Evolutionary conservation across 64 coral and sea anemone species (phyloP).

Genomic region (Anthopleura sola): DNA sequence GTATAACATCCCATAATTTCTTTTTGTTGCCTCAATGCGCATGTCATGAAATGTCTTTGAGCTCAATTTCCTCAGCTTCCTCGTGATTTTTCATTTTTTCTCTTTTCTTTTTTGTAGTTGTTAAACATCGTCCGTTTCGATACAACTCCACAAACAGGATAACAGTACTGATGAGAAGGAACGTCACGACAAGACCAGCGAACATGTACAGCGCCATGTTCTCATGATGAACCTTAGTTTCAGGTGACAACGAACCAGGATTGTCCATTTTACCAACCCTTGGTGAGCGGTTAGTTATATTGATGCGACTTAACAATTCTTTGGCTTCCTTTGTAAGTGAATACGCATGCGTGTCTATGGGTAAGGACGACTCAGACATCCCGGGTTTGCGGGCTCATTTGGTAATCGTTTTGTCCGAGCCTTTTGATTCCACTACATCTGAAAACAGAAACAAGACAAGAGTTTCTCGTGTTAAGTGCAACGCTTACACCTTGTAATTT

Average conservation of each 20-base stretch:
- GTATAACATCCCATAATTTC: neutral
- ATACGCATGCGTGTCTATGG: constrained; percentile 13
- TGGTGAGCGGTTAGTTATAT: neutral
- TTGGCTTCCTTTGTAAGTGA: constrained; percentile 12
- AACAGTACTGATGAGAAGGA: constrained; percentile 86
- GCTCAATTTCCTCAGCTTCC: constrained; percentile 54
- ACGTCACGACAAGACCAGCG: constrained; percentile 87
- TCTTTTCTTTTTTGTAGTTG: constrained; percentile 40
- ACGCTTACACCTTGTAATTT: too few relatives aligned
- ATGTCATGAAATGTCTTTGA: constrained; percentile 38
- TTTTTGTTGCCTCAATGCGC: neutral
- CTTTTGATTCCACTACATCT: neutral
- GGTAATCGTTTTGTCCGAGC: neutral
- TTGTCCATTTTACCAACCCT: constrained; percentile 20
- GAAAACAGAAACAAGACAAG: neutral
- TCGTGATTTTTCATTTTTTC: constrained; percentile 45
- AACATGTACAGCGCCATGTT: constrained; percentile 99
- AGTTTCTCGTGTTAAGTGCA: too few relatives aligned
- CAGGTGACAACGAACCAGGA: constrained; percentile 41
- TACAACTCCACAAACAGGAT: constrained; percentile 92
- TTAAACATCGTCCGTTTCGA: constrained; percentile 80
- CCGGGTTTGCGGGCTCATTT: constrained; percentile 18
- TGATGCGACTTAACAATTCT: neutral
- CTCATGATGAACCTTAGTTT: constrained; percentile 84
- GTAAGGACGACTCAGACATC: neutral